Evolutionary conservation across 2,113 vertebrate genomes (phyloP), one percentile per base, ranked within the genome.

Genomic region (Rhinopomastus cyanomelas): DNA sequence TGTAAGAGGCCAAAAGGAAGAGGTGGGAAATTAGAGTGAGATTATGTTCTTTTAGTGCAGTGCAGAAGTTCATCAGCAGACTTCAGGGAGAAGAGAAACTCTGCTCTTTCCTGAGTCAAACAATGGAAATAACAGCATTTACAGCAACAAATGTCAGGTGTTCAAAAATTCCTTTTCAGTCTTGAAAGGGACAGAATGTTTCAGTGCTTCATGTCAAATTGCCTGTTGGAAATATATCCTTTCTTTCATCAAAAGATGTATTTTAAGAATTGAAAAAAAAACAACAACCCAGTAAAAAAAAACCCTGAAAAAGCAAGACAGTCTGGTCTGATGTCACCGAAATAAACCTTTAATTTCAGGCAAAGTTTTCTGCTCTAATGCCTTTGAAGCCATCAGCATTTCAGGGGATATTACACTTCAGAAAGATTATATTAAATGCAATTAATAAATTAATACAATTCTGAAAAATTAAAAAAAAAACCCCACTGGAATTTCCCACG

Each of bases 101-200:
- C 55, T 77, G 16, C 26, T 89, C 23, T 32, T 72, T 25, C 37
- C 82, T 36, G 30, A 93, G 55, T 37, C 55, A 76, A 69, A 73
- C n/a, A 65, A 66, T 30, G 32, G 53, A 81, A 67, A 44, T 23
- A 78, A 26, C 36, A 37, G 8, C 4, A 8, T 44, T 75, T 76
- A 76, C 61, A 21, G 42, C 62, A 69, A 76, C 29, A 81, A 66
- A 67, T 67, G 56, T 30, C 68, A 88, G 36, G 52, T 44, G 74
- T 36, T 93, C 44, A 74, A 67, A 65, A 46, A 56, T 36, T 17
- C 52, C 73, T 91, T 83, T 55, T 13, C 52, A 64, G 5, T 27
- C 11, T 30, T 86, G 68, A 83, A 91, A 91, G 88, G 80, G 65
- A 94, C 69, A n/a, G 18, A 83, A 56, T 56, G 48, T 66, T 89